Evolutionary conservation across 2,113 vertebrate genomes (phyloP).

Genomic region (Cephalophus harveyi): DNA sequence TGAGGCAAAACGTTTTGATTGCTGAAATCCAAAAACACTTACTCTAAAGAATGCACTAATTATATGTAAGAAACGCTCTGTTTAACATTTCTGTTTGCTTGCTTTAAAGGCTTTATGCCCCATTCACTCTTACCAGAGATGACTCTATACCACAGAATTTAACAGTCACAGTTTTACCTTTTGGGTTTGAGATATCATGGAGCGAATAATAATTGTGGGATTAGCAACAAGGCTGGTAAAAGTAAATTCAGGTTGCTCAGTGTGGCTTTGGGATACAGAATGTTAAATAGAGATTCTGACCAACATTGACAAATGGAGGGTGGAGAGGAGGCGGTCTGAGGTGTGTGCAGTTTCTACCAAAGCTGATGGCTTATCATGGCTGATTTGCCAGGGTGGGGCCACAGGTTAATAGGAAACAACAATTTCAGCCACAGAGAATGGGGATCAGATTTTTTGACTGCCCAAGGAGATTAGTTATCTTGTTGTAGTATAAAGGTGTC

Average conservation of each 20-base stretch:
- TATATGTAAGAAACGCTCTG: slow-evolving; percentile 68
- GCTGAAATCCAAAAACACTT: slow-evolving; percentile 71
- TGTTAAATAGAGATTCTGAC: background rate
- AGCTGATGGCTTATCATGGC: background rate
- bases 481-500: background rate
- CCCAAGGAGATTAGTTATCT: background rate
- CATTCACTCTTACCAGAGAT: background rate
- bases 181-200: background rate
- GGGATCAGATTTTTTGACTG: background rate
- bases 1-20: slow-evolving; percentile 67
- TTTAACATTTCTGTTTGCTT: background rate
- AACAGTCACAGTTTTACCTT: background rate
- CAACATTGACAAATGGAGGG: background rate
- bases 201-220: background rate
- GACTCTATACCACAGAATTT: background rate
- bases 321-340: background rate
- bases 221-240: background rate
- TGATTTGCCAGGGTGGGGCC: background rate
- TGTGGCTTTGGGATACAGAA: background rate
- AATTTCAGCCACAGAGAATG: background rate
- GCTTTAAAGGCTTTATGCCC: background rate
- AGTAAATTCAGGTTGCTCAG: background rate
- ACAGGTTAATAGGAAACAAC: background rate
- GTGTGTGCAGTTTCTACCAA: background rate
- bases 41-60: slow-evolving; percentile 54